Conservation (phyloP, 2,888 invertebrate genomes). For the Neocrepidodera transversa region DNA sequence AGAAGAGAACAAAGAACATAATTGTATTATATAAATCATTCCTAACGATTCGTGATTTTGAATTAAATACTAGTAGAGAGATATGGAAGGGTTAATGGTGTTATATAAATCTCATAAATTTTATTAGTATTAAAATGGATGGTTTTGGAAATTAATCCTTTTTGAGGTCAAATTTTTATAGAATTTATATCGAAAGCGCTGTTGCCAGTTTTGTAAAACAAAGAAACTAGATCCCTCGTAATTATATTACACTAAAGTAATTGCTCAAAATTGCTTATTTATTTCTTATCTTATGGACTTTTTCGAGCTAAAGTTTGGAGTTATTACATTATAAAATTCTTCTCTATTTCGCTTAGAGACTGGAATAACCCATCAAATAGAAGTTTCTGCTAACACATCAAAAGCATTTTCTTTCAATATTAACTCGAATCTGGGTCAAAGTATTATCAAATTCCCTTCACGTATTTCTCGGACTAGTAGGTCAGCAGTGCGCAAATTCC, state of each 20-base stretch:
- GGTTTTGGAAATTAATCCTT: no score
- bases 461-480: background rate
- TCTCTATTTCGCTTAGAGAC: no score
- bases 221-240: no score
- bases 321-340: no score
- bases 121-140: no score
- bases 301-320: no score
- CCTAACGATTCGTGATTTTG: background rate
- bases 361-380: background rate
- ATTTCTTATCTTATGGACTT: no score
- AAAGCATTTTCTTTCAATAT: background rate
- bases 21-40: constrained; percentile 5
- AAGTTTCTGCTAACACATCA: background rate
- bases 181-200: no score
- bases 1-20: constrained; percentile 13
- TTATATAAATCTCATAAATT: background rate
- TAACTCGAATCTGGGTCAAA: background rate
- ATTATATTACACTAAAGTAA: no score
- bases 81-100: background rate
- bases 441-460: background rate
- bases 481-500: background rate
- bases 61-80: background rate
- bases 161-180: no score
- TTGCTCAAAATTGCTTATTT: no score
- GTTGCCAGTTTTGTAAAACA: no score